Conservation (phyloP, 2,888 invertebrate species). For the Allolobophora icterica region DNA sequence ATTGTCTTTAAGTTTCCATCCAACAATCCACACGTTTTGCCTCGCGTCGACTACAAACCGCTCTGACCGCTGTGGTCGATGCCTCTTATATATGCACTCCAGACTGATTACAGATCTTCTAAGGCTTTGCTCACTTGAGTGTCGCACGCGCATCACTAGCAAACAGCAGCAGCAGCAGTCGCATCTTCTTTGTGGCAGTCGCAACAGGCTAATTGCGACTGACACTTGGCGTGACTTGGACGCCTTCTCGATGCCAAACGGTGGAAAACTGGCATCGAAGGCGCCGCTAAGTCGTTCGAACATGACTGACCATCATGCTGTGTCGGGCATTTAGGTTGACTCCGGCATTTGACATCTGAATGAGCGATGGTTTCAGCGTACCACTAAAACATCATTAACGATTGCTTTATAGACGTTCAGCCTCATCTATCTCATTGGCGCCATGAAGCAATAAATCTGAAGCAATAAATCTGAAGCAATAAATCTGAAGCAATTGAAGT, state of each 20-base stretch:
- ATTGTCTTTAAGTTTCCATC: neutral
- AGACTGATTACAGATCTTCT: neutral
- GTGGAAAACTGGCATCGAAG: neutral
- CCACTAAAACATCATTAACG: neutral
- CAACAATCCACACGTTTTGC: neutral
- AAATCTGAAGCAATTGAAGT: too few relatives aligned
- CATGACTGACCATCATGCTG: neutral
- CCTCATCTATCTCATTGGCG: too few relatives aligned
- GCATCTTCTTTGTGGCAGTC: neutral
- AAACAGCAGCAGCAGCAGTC: neutral
- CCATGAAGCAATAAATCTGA: too few relatives aligned
- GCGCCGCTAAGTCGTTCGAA: neutral
- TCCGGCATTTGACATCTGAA: neutral
- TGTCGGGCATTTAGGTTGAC: neutral
- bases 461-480: too few relatives aligned
- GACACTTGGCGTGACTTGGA: neutral
- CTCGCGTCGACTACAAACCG: neutral
- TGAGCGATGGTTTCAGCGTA: neutral
- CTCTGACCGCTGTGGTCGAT: too few relatives aligned
- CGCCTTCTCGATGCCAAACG: neutral
- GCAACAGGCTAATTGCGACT: neutral
- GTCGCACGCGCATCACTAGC: neutral
- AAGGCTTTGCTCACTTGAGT: neutral
- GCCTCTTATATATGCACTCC: neutral
- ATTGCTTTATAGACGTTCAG: too few relatives aligned